Evolutionary conservation across 1,140 invertebrate genomes (phyloP).

Genomic region (Periplaneta americana): DNA sequence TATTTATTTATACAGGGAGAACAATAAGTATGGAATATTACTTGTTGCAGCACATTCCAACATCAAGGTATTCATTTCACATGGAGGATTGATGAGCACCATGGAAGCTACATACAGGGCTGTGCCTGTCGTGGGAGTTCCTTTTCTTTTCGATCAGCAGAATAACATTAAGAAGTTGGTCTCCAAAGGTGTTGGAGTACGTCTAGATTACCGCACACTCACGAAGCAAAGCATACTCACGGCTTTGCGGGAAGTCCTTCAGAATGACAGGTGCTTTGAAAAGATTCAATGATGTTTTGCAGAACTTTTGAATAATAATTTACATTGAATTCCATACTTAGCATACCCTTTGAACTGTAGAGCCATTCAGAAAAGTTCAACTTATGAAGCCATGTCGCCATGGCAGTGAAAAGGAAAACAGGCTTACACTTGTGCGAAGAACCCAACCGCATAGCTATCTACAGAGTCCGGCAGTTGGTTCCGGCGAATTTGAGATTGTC

Average conservation of each 20-base stretch:
- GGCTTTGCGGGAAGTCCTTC: background rate
- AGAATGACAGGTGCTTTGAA: background rate
- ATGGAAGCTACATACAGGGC: conserved; percentile 31
- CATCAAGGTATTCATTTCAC: conserved; percentile 34
- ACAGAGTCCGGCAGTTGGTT: too few species aligned
- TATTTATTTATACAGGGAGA: too few species aligned
- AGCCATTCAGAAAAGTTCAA: too few species aligned
- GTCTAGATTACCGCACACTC: background rate
- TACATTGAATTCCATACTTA: too few species aligned
- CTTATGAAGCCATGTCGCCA: too few species aligned
- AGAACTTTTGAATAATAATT: background rate
- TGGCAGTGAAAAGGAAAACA: too few species aligned
- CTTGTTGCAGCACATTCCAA: conserved; percentile 30
- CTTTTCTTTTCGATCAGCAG: conserved; percentile 38
- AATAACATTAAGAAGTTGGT: conserved; percentile 28
- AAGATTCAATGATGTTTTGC: background rate
- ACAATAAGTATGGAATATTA: too few species aligned
- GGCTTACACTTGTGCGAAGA: too few species aligned
- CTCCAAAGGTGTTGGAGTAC: conserved; percentile 27
- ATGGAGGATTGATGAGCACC: conserved; percentile 38
- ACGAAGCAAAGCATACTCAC: background rate
- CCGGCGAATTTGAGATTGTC: too few species aligned
- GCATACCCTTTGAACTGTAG: too few species aligned
- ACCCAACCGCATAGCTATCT: too few species aligned
- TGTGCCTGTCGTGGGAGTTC: conserved; percentile 27